Percentiles rank a stretch among this genome's conserved stretches.
These are phyloP conservation scores for Trichonephila inaurata DNA, from an alignment of 1,140 invertebrate species.

Conservation along the genomic window DNA sequence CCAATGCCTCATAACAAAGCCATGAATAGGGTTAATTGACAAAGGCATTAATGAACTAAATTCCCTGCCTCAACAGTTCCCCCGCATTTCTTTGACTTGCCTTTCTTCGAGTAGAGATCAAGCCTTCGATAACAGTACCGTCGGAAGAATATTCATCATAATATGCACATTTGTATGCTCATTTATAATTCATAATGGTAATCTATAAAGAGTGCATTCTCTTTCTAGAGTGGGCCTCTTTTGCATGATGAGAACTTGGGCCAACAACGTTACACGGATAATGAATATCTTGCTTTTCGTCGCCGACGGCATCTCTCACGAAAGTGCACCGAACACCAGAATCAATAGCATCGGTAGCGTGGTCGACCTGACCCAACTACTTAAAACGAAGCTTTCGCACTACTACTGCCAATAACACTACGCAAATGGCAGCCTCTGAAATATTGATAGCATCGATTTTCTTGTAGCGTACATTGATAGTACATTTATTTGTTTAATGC, in stretches of 20 bases:
- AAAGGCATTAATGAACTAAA: not conserved
- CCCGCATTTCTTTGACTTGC: not conserved
- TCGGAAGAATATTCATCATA: not conserved
- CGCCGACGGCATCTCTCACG: not conserved
- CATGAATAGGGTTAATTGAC: not conserved
- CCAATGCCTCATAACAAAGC: not conserved
- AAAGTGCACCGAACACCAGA: conserved; percentile 7
- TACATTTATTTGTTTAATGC: conserved; percentile 68
- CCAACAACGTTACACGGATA: conserved; percentile 40
- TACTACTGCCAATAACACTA: conserved; percentile 65
- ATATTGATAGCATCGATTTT: conserved; percentile 72
- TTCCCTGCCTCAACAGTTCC: not conserved
- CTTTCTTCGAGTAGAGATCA: not conserved
- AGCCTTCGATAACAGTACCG: not conserved
- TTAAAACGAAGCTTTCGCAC: conserved; percentile 54
- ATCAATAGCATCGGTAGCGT: conserved; percentile 60
- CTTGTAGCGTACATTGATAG: conserved; percentile 38
- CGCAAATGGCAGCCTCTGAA: conserved; percentile 63
- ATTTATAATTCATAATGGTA: conserved; percentile 28
- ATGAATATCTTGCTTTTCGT: conserved; percentile 61
- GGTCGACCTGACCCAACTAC: conserved; percentile 65
- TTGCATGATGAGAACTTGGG: not conserved
- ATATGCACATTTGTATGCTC: not conserved
- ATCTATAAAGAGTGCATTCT: conserved; percentile 18
- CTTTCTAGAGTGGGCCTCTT: not conserved